These are phyloP conservation scores for Anisognathus igniventris DNA, from an alignment of 2,797 vertebrate genomes.

Conservation along the genomic window DNA sequence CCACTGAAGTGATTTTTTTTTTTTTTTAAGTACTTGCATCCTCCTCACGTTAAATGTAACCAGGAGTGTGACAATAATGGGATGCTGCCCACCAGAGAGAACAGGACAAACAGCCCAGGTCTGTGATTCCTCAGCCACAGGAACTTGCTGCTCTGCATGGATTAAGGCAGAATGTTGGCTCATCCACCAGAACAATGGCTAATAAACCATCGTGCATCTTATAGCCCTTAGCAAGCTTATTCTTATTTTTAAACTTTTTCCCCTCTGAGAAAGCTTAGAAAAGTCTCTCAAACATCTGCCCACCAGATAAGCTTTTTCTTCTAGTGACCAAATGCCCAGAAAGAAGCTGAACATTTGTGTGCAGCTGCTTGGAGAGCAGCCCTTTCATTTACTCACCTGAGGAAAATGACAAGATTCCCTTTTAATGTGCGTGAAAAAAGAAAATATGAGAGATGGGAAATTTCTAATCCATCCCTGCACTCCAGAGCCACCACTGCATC, in stretches of 20 bases:
- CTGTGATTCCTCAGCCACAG: not conserved
- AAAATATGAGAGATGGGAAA: not conserved
- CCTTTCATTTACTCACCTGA: not conserved
- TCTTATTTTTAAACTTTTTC: not conserved
- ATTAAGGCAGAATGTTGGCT: not conserved
- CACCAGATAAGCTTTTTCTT: not conserved
- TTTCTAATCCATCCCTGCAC: not conserved
- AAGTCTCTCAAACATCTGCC: slow-evolving; percentile 14
- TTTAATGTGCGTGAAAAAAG: not conserved
- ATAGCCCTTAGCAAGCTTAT: not conserved
- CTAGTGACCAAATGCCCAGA: not conserved
- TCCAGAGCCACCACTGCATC: not conserved
- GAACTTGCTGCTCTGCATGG: not conserved
- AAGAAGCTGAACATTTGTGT: not conserved
- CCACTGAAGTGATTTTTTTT: not conserved
- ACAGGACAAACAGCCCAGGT: not conserved
- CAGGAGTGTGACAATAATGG: not conserved
- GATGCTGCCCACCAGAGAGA: not conserved
- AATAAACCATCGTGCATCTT: not conserved
- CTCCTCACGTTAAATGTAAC: not conserved
- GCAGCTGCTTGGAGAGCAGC: not conserved
- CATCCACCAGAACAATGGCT: not conserved
- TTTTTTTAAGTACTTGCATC: not conserved
- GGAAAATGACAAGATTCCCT: not conserved
- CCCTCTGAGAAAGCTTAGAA: not conserved